Evolutionary conservation across 2,888 invertebrate species (phyloP).

Genomic region (Lasioglossum zephyrum): DNA sequence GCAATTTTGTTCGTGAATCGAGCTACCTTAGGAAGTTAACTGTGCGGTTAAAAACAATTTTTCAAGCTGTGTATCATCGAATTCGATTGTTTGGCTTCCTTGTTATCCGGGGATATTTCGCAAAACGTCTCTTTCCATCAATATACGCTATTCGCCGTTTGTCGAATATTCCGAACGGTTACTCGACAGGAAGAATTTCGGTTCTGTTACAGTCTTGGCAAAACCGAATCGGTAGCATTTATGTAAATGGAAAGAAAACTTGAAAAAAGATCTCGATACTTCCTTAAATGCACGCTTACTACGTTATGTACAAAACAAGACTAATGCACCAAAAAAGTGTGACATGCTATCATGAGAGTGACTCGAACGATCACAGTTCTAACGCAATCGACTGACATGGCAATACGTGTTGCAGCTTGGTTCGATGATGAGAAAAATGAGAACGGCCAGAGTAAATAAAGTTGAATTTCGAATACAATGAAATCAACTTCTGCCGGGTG

Average conservation of each 20-base stretch:
- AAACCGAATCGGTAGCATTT: constrained; percentile 30
- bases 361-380: constrained; percentile 18
- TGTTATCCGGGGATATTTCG: background rate
- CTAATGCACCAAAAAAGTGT: constrained; percentile 29
- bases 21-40: constrained; percentile 41
- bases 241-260: constrained; percentile 53
- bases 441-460: background rate
- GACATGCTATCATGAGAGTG: constrained; percentile 3
- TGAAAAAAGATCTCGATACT: constrained; percentile 29
- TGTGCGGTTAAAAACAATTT: constrained; percentile 44
- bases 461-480: background rate
- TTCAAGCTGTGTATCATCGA: constrained; percentile 2
- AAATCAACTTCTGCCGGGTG: background rate
- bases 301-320: constrained; percentile 48
- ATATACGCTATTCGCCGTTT: background rate
- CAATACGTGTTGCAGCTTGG: background rate
- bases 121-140: background rate
- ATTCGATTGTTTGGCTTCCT: constrained; percentile 44
- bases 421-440: background rate
- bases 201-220: constrained; percentile 48
- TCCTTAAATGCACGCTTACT: constrained; percentile 52
- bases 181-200: background rate
- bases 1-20: constrained; percentile 26
- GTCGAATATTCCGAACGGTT: background rate
- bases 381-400: background rate